phyloP scores from a whole-genome alignment of 1,140 invertebrate genomes.

The Dinoponera quadriceps region DNA sequence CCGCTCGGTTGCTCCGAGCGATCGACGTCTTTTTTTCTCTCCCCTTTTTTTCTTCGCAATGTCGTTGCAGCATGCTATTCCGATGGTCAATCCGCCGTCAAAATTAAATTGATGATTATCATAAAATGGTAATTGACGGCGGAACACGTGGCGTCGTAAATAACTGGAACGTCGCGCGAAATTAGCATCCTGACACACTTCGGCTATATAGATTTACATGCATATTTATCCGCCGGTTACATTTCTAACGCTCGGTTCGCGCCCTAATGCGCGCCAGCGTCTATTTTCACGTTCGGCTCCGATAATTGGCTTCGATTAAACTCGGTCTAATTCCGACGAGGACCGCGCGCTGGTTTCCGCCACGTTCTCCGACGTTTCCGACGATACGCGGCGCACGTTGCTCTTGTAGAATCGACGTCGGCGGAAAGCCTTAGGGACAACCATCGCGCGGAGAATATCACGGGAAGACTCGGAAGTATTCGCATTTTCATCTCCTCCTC shows the following conservation, averaged over 20 bases:
- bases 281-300: background rate
- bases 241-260: background rate
- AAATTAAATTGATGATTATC: too few species aligned
- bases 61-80: too few species aligned
- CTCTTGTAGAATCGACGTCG: slow-evolving; percentile 20
- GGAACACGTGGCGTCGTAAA: too few species aligned
- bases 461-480: background rate
- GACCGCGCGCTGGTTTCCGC: background rate
- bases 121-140: too few species aligned
- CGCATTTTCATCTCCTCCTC: background rate
- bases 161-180: too few species aligned
- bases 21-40: too few species aligned
- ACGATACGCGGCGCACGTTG: background rate
- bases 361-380: background rate
- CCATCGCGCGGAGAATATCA: too few species aligned
- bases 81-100: too few species aligned
- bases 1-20: too few species aligned
- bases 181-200: too few species aligned
- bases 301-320: slow-evolving; percentile 28
- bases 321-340: slow-evolving; percentile 7
- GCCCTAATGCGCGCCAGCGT: background rate
- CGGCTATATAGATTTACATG: too few species aligned
- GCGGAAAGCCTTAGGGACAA: background rate
- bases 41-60: too few species aligned
- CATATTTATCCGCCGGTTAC: background rate